Evolutionary conservation across 2,113 vertebrate genomes (phyloP), one percentile per base, ranked within the genome.

Genomic region (Platycercus adscitus): DNA sequence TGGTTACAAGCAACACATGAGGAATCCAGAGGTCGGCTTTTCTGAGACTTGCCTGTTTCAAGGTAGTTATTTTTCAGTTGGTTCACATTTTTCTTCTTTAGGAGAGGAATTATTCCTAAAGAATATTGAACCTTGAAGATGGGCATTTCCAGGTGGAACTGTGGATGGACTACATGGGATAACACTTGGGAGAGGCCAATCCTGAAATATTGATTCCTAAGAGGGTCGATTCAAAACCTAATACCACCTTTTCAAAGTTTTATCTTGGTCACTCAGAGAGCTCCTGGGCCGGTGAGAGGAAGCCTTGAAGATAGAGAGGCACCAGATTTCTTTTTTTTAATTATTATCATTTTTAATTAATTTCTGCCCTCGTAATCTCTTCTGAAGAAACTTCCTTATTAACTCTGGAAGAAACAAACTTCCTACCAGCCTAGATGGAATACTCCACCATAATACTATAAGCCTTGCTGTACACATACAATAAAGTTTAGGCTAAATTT

Each of bases 151-250:
- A 11, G 44, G 33, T 56, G 23, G 29, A 87, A 23, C 18, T 89
- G 26, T 61, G 60, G 17, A 7, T 69, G 17, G 37, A 66, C 23
- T 70, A 18, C 31, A 8, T 11, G 8, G 11, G 13, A 5, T 28
- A 35, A 70, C 11, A 35, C 14, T 50, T 72, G 31, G 13, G 33
- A 86, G 44, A 77, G 28, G 9, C 17, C 33, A 65, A 0, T 69
- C 16, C n/a, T 39, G 29, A 73, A 73, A 28, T 29, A 60, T 1
- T 60, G 26, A 50, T 91, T 91, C 12, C 44, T 81, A 17, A 20
- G 56, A 61, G n/a, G 5, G n/a, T 56, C 0, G 0, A 25, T 24
- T 78, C 8, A 92, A 83, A 80, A 10, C 28, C 25, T 50, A 25
- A 11, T 72, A 35, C 2, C n/a, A 93, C 17, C 28, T 81, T 81